Base-by-base conservation (phyloP, 2,888 invertebrate genomes). In the Agrochola lota region DNA sequence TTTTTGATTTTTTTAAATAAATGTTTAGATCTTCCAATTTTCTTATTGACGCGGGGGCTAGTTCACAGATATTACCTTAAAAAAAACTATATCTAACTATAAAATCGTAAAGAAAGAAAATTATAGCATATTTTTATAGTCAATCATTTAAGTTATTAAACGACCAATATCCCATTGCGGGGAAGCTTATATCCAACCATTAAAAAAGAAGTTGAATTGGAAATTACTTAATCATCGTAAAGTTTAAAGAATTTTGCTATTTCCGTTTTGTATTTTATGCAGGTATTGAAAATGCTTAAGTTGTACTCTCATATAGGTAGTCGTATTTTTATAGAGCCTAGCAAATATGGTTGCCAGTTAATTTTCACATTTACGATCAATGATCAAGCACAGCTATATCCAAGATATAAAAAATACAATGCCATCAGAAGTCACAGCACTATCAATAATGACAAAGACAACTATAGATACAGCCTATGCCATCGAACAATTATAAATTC, bases 401-500 rank as follows among this genome's bases (percentile, higher is more conserved):
- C 3, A 49, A 26, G 17, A 40, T 6, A 8, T n/a, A 74, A 52
- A 40, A 70, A 20, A 23, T 23, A 64, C 15, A n/a, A 8, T 49
- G 6, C 1, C 17, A 43, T 57, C 62, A 70, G 57, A 72, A 70
- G 43, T 76, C 46, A 64, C 80, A 80, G 11, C 77, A 75, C 67
- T 74, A 67, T 68, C 80, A 80, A 76, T 83, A 87, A 86, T 80
- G 77, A 80, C 88, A 85, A 88, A 86, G 81, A 81, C 81, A 85
- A 81, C 84, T 87, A 88, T 85, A 84, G 87, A 88, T 84, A 91
- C 94, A 93, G 84, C 94, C 94, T 94, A 90, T 94, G 92, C 75
- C 80, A 81, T 76, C 84, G 81, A 85, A 90, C 90, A 91, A 94
- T 95, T 94, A 94, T 92, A 91, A 91, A 96, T 96, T 95, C 96